Conservation (phyloP, 2,113 vertebrate species). For the Gallinago paraguaiae region DNA sequence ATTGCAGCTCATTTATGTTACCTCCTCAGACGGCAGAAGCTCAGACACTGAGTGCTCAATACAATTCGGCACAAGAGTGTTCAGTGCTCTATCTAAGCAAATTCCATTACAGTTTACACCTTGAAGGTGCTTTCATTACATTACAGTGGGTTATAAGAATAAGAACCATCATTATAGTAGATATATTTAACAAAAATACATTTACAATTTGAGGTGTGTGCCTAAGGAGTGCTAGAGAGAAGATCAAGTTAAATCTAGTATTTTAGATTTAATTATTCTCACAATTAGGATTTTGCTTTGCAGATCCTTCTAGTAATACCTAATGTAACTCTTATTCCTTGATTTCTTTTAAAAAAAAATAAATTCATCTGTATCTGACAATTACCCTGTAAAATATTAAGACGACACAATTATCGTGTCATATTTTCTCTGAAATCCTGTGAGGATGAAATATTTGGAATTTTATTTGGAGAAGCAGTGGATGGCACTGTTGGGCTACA, state of each 20-base stretch:
- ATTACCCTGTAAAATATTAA: neutral
- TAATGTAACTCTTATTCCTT: neutral
- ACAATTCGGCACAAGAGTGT: neutral
- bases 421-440: neutral
- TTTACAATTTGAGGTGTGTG: neutral
- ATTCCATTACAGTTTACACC: neutral
- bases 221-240: neutral
- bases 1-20: neutral
- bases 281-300: neutral
- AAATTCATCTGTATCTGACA: neutral
- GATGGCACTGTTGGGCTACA: conserved; percentile 70
- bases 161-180: neutral
- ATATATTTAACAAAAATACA: neutral
- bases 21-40: neutral
- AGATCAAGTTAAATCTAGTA: neutral
- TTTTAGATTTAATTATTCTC: neutral
- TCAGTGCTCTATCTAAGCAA: neutral
- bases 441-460: neutral
- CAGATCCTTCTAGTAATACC: neutral
- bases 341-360: neutral
- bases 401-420: neutral
- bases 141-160: neutral
- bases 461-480: conserved; percentile 58
- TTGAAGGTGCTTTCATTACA: neutral
- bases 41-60: neutral